These are phyloP conservation scores for Brachionichthys hirsutus DNA, from an alignment of 2,113 vertebrate species.

Conservation along the genomic window DNA sequence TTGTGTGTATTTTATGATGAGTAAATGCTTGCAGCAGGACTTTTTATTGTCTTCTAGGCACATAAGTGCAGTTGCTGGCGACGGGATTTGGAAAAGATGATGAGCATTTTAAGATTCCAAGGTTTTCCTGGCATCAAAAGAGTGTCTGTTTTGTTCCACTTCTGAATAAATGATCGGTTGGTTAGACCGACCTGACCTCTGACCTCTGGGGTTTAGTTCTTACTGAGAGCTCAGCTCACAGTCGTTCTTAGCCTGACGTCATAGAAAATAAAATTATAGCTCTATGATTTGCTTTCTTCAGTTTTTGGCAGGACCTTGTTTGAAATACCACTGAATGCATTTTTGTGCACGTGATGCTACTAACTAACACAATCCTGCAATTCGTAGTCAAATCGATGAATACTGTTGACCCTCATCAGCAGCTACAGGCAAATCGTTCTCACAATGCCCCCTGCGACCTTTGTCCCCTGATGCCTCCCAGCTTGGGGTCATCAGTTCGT, in stretches of 20 bases:
- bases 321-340: too few relatives aligned
- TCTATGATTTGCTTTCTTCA: too few relatives aligned
- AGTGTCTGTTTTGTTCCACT: slow-evolving; percentile 6
- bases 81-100: slow-evolving; percentile 2
- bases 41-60: background rate
- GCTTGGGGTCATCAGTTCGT: slow-evolving; percentile 52
- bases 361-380: too few relatives aligned
- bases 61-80: slow-evolving; percentile 2
- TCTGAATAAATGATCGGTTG: slow-evolving; percentile 1
- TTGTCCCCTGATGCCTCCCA: slow-evolving; percentile 41
- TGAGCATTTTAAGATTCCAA: background rate
- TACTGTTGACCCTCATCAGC: slow-evolving; percentile 41
- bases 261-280: background rate
- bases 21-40: background rate
- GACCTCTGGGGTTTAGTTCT: slow-evolving; percentile 8
- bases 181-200: slow-evolving; percentile 10
- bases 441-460: slow-evolving; percentile 29
- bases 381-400: slow-evolving; percentile 10
- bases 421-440: slow-evolving; percentile 37
- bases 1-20: slow-evolving; percentile 5
- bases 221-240: slow-evolving; percentile 7
- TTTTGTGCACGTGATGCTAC: background rate
- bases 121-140: slow-evolving; percentile 6
- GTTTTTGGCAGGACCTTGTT: too few relatives aligned
- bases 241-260: background rate